Base-by-base conservation (phyloP, 2,113 vertebrate genomes). In the Notechis scutatus region DNA sequence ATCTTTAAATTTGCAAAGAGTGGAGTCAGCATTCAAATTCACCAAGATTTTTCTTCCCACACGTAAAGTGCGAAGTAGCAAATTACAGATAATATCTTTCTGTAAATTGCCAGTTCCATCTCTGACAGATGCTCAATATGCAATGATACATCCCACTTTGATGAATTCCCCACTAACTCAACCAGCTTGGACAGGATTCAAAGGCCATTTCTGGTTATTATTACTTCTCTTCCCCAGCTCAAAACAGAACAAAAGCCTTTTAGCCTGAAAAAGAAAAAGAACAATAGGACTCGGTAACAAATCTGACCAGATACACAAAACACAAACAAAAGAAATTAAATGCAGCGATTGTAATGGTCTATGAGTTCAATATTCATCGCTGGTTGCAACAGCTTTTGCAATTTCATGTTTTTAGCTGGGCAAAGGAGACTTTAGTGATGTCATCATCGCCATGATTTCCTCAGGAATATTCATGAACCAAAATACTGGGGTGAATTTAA, bases 371-470 rank as follows among this genome's bases (percentile, higher is more conserved):
- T 98, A 97, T 97, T 98, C 97, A 97, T 96, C 94, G 96, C 96
- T 97, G 97, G 97, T 95, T 96, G 95, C 95, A 96, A 97, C 97
- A 97, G 98, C 97, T 50, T 96, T 96, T 98, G 97, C 96, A 94
- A 96, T 97, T 97, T 97, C 96, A 96, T 97, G 95, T 96, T 97
- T 97, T 98, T 97, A 98, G 90, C 95, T 96, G 95, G 92, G 96
- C 97, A 97, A 98, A 97, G 96, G 97, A 96, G 97, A 94, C 94
- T 97, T 96, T 92, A 93, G 96, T 97, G 98, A 97, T 94, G 95
- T 9, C 1, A 1, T 96, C 93, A 97, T 98, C 94, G 93, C 98
- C 97, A 98, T 98, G 98, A 98, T 98, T 98, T 98, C 97, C 98
- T 98, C 97, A 97, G 97, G 95, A 97, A 97, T 96, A 97, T 97